Base-by-base conservation (phyloP, 2,797 vertebrate species). In the Octomys mimax region DNA sequence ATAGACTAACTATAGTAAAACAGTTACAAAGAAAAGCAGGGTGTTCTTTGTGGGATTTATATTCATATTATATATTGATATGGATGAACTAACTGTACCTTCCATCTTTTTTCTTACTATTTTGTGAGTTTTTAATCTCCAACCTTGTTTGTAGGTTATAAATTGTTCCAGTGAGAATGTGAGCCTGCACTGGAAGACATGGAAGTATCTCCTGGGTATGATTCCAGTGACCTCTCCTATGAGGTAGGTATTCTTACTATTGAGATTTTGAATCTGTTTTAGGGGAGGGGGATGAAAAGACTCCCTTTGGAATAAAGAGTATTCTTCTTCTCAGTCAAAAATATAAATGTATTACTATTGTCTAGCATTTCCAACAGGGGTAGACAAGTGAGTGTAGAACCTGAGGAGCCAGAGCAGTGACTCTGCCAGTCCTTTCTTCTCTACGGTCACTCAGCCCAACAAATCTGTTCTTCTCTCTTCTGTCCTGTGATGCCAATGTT, bases 81-180 rank as follows among this genome's bases (percentile, higher is more conserved):
- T 24, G 22, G 6, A 22, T 21, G 79, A 75, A 52, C 39, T 85
- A 80, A 31, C 66, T 73, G 49, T 73, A 61, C 24, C 24, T 78
- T 52, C 28, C 26, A 80, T 57, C 1, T 12, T 24, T 73, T 52
- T 8, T 78, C 31, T 90, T 71, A 49, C 2, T n/a, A 57, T 79
- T 83, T 79, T 82, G 86, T 57, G 54, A 66, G 64, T 24, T 91
- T 95, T 79, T 91, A 42, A 14, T 83, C 42, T 84, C 46, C 39
- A 89, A 85, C 24, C 46, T 36, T 78, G 28, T 78, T 75, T 86
- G 68, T 85, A 84, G 9, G 19, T 79, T 61, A 80, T 18, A 61
- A 52, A 59, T 49, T 49, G 46, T 46, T 68, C 59, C 46, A 2
- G 2, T 87, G 42, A 21, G 18, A 36, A 19, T 8, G 39, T 78